Evolutionary conservation across 2,113 vertebrate species (phyloP).

Genomic region (Sturnus vulgaris): DNA sequence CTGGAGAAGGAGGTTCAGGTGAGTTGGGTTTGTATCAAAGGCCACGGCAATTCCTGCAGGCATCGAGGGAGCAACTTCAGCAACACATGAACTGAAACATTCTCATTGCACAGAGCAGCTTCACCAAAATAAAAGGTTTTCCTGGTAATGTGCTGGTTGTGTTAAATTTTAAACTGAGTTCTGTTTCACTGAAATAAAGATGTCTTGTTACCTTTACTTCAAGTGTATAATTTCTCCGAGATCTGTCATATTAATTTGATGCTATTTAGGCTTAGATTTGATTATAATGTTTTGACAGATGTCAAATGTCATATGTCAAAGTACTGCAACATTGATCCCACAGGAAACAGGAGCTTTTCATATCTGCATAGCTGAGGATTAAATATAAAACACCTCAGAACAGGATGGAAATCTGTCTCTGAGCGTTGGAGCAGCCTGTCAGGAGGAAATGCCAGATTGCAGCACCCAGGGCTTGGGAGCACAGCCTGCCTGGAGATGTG

Average conservation of each 20-base stretch:
- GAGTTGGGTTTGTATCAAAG: background rate
- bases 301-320: background rate
- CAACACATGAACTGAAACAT: fast-evolving
- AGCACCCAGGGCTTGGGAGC: background rate
- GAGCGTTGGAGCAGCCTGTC: background rate
- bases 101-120: background rate
- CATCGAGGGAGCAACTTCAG: background rate
- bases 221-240: background rate
- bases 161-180: background rate
- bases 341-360: background rate
- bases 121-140: background rate
- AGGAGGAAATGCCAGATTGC: background rate
- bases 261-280: background rate
- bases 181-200: background rate
- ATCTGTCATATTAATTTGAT: background rate
- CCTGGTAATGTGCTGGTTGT: background rate
- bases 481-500: background rate
- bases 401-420: background rate
- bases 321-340: background rate
- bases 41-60: background rate
- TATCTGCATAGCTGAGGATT: background rate
- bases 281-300: background rate
- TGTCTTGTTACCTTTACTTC: background rate
- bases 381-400: background rate
- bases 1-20: background rate